A percentile compares a stretch with the other conserved stretches of the same genome.
These are phyloP conservation scores for Neoscelio sp. DNA, from an alignment of 2,888 invertebrate genomes.

Conservation along the genomic window DNA sequence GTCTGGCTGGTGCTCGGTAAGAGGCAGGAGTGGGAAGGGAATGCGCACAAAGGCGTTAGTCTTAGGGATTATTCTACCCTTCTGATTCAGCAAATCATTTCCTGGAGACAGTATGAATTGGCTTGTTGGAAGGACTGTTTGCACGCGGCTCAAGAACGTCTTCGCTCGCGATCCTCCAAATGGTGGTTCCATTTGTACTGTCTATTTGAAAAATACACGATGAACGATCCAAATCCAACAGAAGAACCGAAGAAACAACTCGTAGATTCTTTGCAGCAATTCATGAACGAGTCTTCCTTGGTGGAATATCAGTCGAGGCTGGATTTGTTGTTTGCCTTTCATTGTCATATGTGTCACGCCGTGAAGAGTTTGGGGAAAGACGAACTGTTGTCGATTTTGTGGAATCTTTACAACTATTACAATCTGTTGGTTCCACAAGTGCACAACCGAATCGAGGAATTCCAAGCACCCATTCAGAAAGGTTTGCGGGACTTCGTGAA, in stretches of 20 bases:
- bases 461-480: slow-evolving; percentile 94
- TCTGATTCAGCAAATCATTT: slow-evolving; percentile 92
- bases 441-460: slow-evolving; percentile 86
- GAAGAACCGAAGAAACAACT: slow-evolving; percentile 80
- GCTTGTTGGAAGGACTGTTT: slow-evolving; percentile 94
- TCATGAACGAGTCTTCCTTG: slow-evolving; percentile 92
- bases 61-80: slow-evolving; percentile 89
- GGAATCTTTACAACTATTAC: slow-evolving; percentile 94
- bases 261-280: slow-evolving; percentile 88
- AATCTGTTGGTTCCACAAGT: slow-evolving; percentile 90
- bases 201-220: slow-evolving; percentile 87
- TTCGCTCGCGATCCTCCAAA: slow-evolving; percentile 88
- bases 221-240: slow-evolving; percentile 70
- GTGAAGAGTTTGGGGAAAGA: slow-evolving; percentile 81
- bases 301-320: slow-evolving; percentile 93
- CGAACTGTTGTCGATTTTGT: slow-evolving; percentile 87
- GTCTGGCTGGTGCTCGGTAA: slow-evolving; percentile 92
- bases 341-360: slow-evolving; percentile 90
- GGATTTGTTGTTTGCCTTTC: slow-evolving; percentile 91
- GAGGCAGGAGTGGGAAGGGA: slow-evolving; percentile 95
- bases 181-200: slow-evolving; percentile 97
- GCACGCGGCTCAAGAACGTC: slow-evolving; percentile 87
- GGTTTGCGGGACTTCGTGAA: slow-evolving; percentile 96
- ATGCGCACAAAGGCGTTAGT: slow-evolving; percentile 94
- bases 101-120: slow-evolving; percentile 96